A percentile compares a stretch with the other conserved stretches of the same genome.
These are phyloP conservation scores for Plagodis pulveraria DNA, from an alignment of 2,888 invertebrate species.

Conservation along the genomic window DNA sequence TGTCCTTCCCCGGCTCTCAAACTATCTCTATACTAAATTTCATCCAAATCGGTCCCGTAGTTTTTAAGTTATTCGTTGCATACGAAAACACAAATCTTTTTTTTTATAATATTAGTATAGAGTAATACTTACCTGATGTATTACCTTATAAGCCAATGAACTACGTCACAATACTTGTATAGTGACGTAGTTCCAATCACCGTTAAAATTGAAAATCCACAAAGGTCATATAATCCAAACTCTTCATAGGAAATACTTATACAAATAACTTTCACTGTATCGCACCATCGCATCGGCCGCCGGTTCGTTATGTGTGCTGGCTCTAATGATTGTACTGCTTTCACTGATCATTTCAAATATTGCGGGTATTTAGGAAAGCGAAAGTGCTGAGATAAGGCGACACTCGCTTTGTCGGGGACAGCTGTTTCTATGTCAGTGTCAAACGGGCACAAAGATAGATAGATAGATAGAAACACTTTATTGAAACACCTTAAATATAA, in stretches of 20 bases:
- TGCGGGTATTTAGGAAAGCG: conserved; percentile 23
- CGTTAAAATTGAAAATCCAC: neutral
- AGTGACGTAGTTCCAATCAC: too few relatives aligned
- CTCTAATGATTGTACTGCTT: conserved; percentile 30
- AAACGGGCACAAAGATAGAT: neutral
- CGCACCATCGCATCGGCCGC: conserved; percentile 23
- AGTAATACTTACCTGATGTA: too few relatives aligned
- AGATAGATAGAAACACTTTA: too few relatives aligned
- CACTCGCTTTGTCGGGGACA: conserved; percentile 6
- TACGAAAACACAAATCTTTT: too few relatives aligned
- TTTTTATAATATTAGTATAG: too few relatives aligned
- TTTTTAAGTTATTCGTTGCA: too few relatives aligned
- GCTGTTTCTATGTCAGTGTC: neutral
- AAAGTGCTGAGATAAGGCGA: conserved; percentile 19
- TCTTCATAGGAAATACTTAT: conserved; percentile 13
- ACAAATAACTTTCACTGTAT: conserved; percentile 33
- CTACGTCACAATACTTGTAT: too few relatives aligned
- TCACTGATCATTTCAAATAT: conserved; percentile 34
- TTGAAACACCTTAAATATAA: too few relatives aligned
- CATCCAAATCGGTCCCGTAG: too few relatives aligned
- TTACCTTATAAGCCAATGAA: too few relatives aligned
- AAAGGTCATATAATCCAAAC: neutral
- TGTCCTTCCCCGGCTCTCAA: too few relatives aligned
- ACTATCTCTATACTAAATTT: too few relatives aligned
- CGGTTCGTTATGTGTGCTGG: conserved; percentile 19